Evolutionary conservation across 2,888 invertebrate species (phyloP).

Genomic region (Rhorus exstirpatorius): DNA sequence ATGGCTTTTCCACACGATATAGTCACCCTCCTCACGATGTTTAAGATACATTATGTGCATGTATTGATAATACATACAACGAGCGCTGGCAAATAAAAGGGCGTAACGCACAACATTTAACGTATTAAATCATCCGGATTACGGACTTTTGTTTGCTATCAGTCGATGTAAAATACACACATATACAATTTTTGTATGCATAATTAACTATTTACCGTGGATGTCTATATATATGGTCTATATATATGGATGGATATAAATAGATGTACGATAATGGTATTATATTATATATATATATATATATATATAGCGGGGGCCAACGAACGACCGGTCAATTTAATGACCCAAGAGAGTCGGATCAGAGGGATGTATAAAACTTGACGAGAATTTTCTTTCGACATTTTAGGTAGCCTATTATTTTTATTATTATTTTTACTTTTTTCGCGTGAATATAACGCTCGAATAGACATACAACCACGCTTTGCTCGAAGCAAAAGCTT

Average conservation of each 20-base stretch:
- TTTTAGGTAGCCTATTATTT: slow-evolving; percentile 22
- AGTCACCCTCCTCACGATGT: slow-evolving; percentile 37
- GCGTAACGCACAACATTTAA: not conserved
- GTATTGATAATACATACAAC: not conserved
- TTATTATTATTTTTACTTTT: slow-evolving; percentile 17
- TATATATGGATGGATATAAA: no score
- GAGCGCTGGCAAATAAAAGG: not conserved
- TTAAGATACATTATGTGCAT: slow-evolving; percentile 32
- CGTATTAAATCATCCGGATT: not conserved
- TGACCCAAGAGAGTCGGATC: not conserved
- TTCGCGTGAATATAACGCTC: slow-evolving; percentile 5
- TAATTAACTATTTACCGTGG: slow-evolving; percentile 39
- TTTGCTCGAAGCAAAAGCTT: slow-evolving; percentile 1
- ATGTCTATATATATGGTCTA: no score
- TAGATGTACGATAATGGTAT: not conserved
- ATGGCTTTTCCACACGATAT: slow-evolving; percentile 61
- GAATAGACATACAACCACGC: not conserved
- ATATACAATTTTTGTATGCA: not conserved
- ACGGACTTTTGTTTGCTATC: slow-evolving; percentile 3
- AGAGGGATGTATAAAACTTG: slow-evolving; percentile 29
- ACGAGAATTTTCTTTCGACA: slow-evolving; percentile 24
- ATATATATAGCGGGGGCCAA: no score
- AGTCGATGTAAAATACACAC: not conserved
- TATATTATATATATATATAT: not conserved
- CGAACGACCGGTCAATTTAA: slow-evolving; percentile 12